Evolutionary conservation across 2,113 vertebrate species (phyloP).

Genomic region (Myrmecophaga tridactyla): DNA sequence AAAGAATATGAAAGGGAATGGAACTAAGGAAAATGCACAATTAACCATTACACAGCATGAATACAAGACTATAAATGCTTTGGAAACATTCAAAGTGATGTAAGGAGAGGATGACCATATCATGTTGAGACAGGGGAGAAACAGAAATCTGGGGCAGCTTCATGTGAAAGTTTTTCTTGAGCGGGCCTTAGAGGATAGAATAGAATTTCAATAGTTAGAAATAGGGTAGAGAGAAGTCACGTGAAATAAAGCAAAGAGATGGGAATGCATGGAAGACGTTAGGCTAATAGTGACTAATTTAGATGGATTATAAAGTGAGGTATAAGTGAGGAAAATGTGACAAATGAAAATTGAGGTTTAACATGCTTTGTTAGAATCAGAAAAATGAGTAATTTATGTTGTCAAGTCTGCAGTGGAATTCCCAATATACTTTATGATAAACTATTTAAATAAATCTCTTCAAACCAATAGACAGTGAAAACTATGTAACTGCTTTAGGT

Average conservation of each 20-base stretch:
- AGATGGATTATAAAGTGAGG: neutral
- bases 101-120: neutral
- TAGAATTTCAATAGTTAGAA: neutral
- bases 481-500: neutral
- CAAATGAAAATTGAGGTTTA: neutral
- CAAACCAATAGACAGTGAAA: neutral
- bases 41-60: neutral
- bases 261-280: neutral
- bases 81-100: neutral
- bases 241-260: neutral
- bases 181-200: neutral
- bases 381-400: neutral
- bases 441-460: constrained; percentile 17
- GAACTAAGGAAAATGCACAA: neutral
- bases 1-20: neutral
- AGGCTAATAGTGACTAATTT: neutral
- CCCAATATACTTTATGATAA: neutral
- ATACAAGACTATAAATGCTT: neutral
- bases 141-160: neutral
- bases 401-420: neutral
- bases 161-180: neutral
- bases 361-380: neutral
- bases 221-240: neutral
- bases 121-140: neutral
- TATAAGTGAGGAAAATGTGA: neutral